Percentiles rank a stretch among this genome's conserved stretches.
Conservation (phyloP, 1,140 invertebrate genomes). For the Adelges cooleyi region DNA sequence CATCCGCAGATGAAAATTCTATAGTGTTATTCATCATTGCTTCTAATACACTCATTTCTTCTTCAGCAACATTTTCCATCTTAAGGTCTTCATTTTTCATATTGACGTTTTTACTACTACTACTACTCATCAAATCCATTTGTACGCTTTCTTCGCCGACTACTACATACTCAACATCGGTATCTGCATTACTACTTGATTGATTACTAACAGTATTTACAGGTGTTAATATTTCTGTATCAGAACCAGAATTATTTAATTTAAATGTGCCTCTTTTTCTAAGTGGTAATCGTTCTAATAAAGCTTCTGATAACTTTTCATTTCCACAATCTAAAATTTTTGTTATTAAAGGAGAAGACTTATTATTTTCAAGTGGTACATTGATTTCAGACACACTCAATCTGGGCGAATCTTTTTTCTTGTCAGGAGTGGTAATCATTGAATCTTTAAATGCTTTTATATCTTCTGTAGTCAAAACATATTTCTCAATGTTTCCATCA, state of each 20-base stretch:
- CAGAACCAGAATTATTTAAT: not conserved
- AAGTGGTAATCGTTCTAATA: not conserved
- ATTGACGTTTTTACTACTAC: not conserved
- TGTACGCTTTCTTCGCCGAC: constrained; percentile 6
- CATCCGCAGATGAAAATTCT: constrained; percentile 18
- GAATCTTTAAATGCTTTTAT: constrained; percentile 31
- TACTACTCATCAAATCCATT: constrained; percentile 6
- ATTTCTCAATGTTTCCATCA: constrained; percentile 34
- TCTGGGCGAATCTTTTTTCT: not conserved
- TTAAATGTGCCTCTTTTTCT: constrained; percentile 21
- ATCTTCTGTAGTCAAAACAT: constrained; percentile 35
- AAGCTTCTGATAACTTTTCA: constrained; percentile 18
- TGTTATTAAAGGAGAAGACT: constrained; percentile 7
- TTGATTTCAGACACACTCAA: constrained; percentile 17
- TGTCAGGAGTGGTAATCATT: constrained; percentile 7
- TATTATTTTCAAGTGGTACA: constrained; percentile 13
- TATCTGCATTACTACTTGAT: not conserved
- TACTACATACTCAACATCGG: constrained; percentile 18
- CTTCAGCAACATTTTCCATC: constrained; percentile 4
- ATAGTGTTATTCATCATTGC: constrained; percentile 24
- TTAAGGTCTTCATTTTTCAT: not conserved
- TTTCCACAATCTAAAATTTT: constrained; percentile 20
- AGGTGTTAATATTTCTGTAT: constrained; percentile 10
- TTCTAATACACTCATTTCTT: constrained; percentile 21
- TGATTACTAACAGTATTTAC: constrained; percentile 3